These are phyloP conservation scores for Mesembrinibis cayennensis DNA, from an alignment of 2,113 vertebrate genomes.

Conservation along the genomic window DNA sequence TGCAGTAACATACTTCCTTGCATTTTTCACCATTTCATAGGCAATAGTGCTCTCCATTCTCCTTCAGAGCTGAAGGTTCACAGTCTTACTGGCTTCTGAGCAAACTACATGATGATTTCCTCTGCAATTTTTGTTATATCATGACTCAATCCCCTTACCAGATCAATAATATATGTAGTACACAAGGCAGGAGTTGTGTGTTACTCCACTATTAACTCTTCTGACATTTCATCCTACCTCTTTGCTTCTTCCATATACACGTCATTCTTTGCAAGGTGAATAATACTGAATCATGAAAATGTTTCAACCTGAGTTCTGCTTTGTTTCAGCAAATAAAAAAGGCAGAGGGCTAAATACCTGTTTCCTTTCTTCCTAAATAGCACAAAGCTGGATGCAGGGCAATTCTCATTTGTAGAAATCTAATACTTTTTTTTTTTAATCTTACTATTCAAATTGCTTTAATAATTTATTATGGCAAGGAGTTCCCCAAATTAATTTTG, in stretches of 20 bases:
- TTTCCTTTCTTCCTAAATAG: neutral
- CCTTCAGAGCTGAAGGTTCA: neutral
- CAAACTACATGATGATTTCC: neutral
- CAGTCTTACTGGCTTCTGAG: neutral
- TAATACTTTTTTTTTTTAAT: neutral
- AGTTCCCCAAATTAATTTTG: conserved; percentile 40
- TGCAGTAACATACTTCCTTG: neutral
- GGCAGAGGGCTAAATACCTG: neutral
- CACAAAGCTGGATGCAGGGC: neutral
- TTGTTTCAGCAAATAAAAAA: neutral
- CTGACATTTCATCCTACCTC: neutral
- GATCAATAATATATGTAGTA: neutral
- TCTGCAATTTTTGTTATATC: neutral
- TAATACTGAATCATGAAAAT: neutral
- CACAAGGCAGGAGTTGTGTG: neutral
- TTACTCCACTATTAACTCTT: neutral
- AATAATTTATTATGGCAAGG: conserved; percentile 19
- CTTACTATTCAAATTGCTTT: neutral
- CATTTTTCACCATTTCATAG: neutral
- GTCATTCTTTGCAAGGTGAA: neutral
- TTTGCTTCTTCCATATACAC: neutral
- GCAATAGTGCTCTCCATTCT: neutral
- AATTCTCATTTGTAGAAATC: neutral
- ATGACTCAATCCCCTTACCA: neutral
- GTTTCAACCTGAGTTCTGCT: neutral